A percentile compares a stretch with the other conserved stretches of the same genome.
Evolutionary conservation across 1,140 invertebrate species (phyloP).

Genomic region (Gonatopus flavifemur): DNA sequence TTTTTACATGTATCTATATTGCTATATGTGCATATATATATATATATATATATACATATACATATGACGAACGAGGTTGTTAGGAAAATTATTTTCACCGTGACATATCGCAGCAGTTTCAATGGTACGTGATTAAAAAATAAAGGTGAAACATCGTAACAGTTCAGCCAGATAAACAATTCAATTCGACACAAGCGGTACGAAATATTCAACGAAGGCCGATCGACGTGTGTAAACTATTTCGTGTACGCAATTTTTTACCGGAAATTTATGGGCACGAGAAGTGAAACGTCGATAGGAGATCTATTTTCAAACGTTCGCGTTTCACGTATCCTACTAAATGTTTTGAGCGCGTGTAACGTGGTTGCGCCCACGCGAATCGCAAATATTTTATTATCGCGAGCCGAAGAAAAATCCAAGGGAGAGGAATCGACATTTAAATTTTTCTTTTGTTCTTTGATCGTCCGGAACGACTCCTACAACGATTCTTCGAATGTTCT

Average conservation of each 20-base stretch:
- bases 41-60: too few species aligned
- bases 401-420: constrained; percentile 11
- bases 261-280: constrained; percentile 16
- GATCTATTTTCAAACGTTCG: constrained; percentile 22
- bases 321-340: constrained; percentile 5
- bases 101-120: too few species aligned
- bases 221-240: constrained; percentile 23
- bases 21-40: too few species aligned
- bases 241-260: constrained; percentile 23
- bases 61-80: neutral
- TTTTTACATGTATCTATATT: too few species aligned
- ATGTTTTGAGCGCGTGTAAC: constrained; percentile 1
- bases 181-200: constrained; percentile 19
- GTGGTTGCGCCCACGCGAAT: neutral
- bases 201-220: constrained; percentile 19
- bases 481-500: too few species aligned
- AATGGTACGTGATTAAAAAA: constrained; percentile 13
- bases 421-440: too few species aligned
- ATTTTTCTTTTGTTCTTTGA: too few species aligned
- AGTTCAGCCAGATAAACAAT: constrained; percentile 14
- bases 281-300: constrained; percentile 21
- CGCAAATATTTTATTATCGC: neutral
- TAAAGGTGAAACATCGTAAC: constrained; percentile 14
- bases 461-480: too few species aligned
- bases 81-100: too few species aligned